phyloP scores from a whole-genome alignment of 2,113 vertebrate species.

The Peucedramus taeniatus region DNA sequence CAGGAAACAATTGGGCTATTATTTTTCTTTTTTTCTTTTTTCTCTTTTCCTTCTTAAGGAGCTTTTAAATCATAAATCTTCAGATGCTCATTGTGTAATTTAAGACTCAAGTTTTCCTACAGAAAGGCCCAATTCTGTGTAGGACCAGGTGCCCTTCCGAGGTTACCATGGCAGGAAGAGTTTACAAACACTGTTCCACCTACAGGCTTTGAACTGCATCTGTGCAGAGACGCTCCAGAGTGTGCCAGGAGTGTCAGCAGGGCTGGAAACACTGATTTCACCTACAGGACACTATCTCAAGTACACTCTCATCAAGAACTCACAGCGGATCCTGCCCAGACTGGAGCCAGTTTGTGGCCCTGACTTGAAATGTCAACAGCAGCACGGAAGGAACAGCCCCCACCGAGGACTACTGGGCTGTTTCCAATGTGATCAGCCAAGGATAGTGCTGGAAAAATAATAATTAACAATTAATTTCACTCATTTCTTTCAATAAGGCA shows the following conservation, averaged over 20 bases:
- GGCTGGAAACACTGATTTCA: slow-evolving; percentile 57
- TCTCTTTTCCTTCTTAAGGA: slow-evolving; percentile 1
- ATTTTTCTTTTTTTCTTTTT: background rate
- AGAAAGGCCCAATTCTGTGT: background rate
- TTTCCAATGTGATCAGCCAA: background rate
- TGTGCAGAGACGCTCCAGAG: background rate
- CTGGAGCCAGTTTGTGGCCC: background rate
- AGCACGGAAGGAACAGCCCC: background rate
- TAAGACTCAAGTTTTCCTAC: slow-evolving; percentile 29
- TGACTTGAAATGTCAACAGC: slow-evolving; percentile 35
- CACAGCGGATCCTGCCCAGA: background rate
- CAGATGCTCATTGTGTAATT: slow-evolving; percentile 1
- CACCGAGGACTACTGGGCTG: background rate
- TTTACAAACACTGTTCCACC: slow-evolving; percentile 56
- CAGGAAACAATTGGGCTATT: slow-evolving; percentile 59
- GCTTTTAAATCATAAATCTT: slow-evolving; percentile 59
- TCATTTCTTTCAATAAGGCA: background rate
- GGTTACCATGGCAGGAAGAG: slow-evolving; percentile 25
- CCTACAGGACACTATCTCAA: slow-evolving; percentile 45
- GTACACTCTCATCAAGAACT: background rate
- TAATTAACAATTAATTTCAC: background rate
- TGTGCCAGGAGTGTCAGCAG: background rate
- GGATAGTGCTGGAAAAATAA: background rate
- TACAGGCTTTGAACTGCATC: slow-evolving; percentile 19
- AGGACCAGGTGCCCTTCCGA: background rate